Evolutionary conservation across 2,113 vertebrate genomes (phyloP).

Genomic region (Tupaia chinensis): DNA sequence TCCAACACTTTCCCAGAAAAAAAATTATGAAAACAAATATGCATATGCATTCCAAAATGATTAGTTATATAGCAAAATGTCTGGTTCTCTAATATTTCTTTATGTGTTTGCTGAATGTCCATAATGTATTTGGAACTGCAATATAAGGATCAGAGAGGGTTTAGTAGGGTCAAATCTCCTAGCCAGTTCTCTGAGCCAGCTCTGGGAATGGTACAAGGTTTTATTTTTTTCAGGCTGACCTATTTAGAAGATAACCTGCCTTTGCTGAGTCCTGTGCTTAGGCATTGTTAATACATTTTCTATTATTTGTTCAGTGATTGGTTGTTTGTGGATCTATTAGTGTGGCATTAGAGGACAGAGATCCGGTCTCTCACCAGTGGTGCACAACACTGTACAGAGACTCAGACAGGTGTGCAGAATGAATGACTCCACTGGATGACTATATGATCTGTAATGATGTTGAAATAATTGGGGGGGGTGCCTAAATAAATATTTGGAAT

Average conservation of each 20-base stretch:
- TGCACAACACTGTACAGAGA: background rate
- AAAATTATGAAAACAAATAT: conserved; percentile 23
- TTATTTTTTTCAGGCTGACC: conserved; percentile 36
- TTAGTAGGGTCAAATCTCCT: conserved; percentile 6
- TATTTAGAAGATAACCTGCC: background rate
- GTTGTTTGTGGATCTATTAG: background rate
- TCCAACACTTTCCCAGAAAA: conserved; percentile 42
- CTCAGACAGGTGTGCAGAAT: background rate
- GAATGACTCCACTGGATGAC: background rate
- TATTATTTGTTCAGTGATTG: background rate
- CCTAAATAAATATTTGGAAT: background rate
- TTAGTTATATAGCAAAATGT: background rate
- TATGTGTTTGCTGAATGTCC: background rate
- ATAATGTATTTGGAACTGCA: conserved; percentile 35
- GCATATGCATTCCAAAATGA: conserved; percentile 15
- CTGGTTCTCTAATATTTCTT: conserved; percentile 15
- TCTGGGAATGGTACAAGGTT: conserved; percentile 19
- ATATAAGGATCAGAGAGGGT: conserved; percentile 2
- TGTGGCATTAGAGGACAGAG: background rate
- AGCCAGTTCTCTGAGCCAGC: background rate
- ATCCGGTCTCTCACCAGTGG: background rate
- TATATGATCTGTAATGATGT: background rate
- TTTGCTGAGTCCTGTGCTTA: background rate
- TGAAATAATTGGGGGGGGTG: background rate
- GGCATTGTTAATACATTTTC: background rate